Evolutionary conservation across 2,113 vertebrate species (phyloP), one percentile per base, ranked within the genome.

Genomic region (Prionailurus viverrinus): DNA sequence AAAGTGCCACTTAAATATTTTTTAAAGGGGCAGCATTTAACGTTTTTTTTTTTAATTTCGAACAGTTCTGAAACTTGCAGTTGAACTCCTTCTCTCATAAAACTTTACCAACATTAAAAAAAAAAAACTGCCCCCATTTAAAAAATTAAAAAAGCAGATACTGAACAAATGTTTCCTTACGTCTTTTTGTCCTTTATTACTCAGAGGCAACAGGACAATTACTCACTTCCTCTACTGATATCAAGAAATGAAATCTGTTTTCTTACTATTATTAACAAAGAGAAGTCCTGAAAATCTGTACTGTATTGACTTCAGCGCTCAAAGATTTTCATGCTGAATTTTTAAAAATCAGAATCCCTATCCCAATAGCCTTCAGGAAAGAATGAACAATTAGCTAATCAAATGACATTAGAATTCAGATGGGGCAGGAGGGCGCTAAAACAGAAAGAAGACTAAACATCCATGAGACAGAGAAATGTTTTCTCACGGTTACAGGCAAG

Each of bases 181-280:
- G 14, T 84, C 55, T 71, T 96, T 93, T 74, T 91, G 53, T 68
- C 53, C 63, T 89, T 94, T 83, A 96, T 97, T 97, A 96, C 63
- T 97, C 96, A 97, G 82, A 98, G 58, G 66, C 83, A 92, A 90
- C 13, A 80, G 89, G 86, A 91, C 41, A 93, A 80, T 93, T 97
- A 97, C 86, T 95, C 97, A 97, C 89, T 98, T 97, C 97, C 96
- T 93, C 86, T 96, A 89, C 1, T 86, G 58, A 88, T 88, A 79
- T 18, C 12, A 25, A 96, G 63, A 97, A 97, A 87, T 84, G 78
- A 97, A 97, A 97, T 83, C 93, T 83, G 63, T 80, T 90, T 92
- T 93, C 87, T 83, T 86, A 89, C 74, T 82, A 55, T 11, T 84
- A 89, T 14, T 88, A 89, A 84, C 82, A 96, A 95, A 94, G 58